Evolutionary conservation across 2,888 invertebrate genomes (phyloP), one percentile per base, ranked within the genome.

Genomic region (Idaea aversata): DNA sequence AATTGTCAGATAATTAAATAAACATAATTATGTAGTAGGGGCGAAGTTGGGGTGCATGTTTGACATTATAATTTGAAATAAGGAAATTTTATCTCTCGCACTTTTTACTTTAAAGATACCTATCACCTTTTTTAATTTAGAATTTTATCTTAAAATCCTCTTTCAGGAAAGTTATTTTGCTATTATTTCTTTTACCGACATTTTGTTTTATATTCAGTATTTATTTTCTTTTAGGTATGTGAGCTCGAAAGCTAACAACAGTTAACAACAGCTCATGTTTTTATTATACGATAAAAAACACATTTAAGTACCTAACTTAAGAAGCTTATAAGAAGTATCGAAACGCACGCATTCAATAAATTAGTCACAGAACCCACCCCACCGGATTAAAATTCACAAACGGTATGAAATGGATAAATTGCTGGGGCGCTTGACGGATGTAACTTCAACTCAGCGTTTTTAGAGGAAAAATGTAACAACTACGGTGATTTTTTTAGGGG

Each of bases 1-100:
- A 77, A 77, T 73, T 65, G 72, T 69, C 63, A 57, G 60, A 66
- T 77, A 77, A 80, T 80, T 78, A 80, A 75, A 78, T 77, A 75
- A 74, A 75, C 73, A 70, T 76, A 71, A 75, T 71, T 67, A 63
- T 61, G 66, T 64, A 47, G 47, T 47, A 47, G 47, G 47, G 47
- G 47, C 0, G 47, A 47, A 4, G 47, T 47, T 47, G 10, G 47
- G 68, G 72, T 63, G 69, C 66, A 61, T 65, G 59, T 65, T 65
- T 61, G 13, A 57, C 57, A 34, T 47, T 47, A 7, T 10, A 47
- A 10, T 47, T 47, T 47, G 13, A 10, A 10, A 47, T 47, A 16
- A 59, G 16, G 62, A 13, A 2, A 47, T 15, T 64, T 10, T 57
- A 57, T 59, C 59, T 38, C 38, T 35, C 25, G 1, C 25, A 25